Evolutionary conservation across 1,140 invertebrate genomes (phyloP), one percentile per base, ranked within the genome.

Genomic region (Ruditapes philippinarum): DNA sequence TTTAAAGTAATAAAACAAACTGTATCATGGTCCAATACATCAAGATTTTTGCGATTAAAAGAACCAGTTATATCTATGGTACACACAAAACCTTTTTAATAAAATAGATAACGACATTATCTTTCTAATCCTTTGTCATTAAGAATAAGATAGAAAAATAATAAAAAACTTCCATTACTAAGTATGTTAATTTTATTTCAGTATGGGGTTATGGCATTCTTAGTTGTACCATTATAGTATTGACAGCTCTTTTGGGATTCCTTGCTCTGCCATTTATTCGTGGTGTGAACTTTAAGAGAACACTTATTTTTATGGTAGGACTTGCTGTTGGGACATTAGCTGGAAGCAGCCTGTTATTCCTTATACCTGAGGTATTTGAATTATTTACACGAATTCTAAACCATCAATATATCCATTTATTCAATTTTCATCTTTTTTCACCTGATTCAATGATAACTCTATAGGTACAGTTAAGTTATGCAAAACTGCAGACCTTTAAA

Each of bases 311-410:
- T 51, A 96, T 97, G 91, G 96, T 97, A 76, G 97, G 97, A n/a
- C 93, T 97, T n/a, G 97, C 97, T 25, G 97, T 97, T 40, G 97
- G 97, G 0, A 97, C 97, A 40, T 95, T 97, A 22, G 96, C 96
- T 33, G 97, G 97, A 19, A 97, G 97, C 68, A 96, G 97, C 1
- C 92, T 97, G 28, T 97, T 97, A 88, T 97, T 97, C 92, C 96
- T 97, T 19, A 96, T 97, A 33, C 97, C 97, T 12, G 96, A 97
- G 95, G 97, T 95, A 90, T 89, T 54, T 4, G 76, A n/a, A n/a
- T n/a, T n/a, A n/a, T n/a, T n/a, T n/a, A n/a, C n/a, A n/a, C n/a
- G n/a, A n/a, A n/a, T n/a, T n/a, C n/a, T n/a, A n/a, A n/a, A n/a
- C n/a, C n/a, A n/a, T n/a, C n/a, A n/a, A n/a, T n/a, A n/a, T n/a